A percentile compares a stretch with the other conserved stretches of the same genome.
Evolutionary conservation across 2,113 vertebrate species (phyloP).

Genomic region (Silurus meridionalis): DNA sequence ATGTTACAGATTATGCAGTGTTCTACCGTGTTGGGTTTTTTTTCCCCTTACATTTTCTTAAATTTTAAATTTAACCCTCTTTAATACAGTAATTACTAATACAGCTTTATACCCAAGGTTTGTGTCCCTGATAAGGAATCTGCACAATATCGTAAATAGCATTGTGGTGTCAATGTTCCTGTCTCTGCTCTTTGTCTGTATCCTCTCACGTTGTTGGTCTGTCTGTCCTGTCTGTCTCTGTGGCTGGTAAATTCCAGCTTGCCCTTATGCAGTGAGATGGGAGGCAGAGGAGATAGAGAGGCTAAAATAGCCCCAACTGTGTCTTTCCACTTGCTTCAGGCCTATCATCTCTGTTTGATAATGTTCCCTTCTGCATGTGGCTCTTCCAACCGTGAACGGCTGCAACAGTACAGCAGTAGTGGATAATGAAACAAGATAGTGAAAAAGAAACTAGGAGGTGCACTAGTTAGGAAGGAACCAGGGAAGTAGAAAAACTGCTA

Average conservation of each 20-base stretch:
- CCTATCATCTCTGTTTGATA: slow-evolving; percentile 37
- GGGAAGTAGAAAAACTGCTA: not conserved
- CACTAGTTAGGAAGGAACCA: not conserved
- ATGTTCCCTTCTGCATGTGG: slow-evolving; percentile 26
- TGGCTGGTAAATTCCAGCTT: slow-evolving; percentile 48
- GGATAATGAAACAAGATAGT: slow-evolving; percentile 41
- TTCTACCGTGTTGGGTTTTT: not conserved
- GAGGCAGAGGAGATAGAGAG: slow-evolving; percentile 38
- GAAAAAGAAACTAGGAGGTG: not conserved
- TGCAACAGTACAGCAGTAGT: slow-evolving; percentile 36
- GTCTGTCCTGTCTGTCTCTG: slow-evolving; percentile 36
- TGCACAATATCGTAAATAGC: slow-evolving; percentile 1
- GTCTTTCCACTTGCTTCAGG: slow-evolving; percentile 35
- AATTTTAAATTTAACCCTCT: not conserved
- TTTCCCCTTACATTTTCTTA: not conserved
- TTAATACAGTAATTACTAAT: not conserved
- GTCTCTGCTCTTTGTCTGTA: slow-evolving; percentile 28
- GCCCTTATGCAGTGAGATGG: slow-evolving; percentile 44
- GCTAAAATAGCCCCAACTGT: slow-evolving; percentile 44
- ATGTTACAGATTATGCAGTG: not conserved
- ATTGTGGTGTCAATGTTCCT: slow-evolving; percentile 18
- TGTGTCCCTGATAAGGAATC: slow-evolving; percentile 8
- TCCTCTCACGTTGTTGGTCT: slow-evolving; percentile 9
- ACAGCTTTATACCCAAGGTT: not conserved
- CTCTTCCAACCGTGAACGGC: slow-evolving; percentile 36